These are phyloP conservation scores for Cyrtorhinus lividipennis DNA, from an alignment of 1,140 invertebrate genomes.

Conservation along the genomic window DNA sequence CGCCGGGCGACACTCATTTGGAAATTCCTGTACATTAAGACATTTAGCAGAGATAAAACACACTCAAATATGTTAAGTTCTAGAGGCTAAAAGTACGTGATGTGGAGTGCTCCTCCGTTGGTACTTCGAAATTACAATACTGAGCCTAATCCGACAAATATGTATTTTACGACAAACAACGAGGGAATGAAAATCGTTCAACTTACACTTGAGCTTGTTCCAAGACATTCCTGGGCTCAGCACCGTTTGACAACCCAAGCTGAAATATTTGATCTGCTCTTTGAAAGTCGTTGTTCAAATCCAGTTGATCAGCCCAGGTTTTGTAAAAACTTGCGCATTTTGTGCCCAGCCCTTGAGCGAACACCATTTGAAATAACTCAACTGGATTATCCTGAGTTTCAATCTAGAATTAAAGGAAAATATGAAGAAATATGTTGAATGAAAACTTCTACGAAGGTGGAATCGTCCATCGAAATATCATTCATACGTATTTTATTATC, in stretches of 20 bases:
- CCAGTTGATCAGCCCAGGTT: constrained; percentile 67
- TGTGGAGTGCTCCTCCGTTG: too few species aligned
- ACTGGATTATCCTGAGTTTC: constrained; percentile 54
- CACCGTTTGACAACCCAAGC: constrained; percentile 48
- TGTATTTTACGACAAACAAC: too few species aligned
- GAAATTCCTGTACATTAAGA: constrained; percentile 51
- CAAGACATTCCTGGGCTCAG: constrained; percentile 56
- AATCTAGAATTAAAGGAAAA: constrained; percentile 39
- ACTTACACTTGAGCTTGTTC: constrained; percentile 50
- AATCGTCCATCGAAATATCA: neutral
- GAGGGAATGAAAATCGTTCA: too few species aligned
- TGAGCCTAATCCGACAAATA: neutral
- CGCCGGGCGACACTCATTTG: constrained; percentile 42
- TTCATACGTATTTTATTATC: constrained; percentile 79
- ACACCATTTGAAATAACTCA: constrained; percentile 58
- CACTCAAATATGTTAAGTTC: too few species aligned
- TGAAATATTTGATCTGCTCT: constrained; percentile 58
- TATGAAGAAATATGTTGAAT: too few species aligned
- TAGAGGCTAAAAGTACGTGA: too few species aligned
- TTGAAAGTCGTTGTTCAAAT: constrained; percentile 54
- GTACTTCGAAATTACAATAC: constrained; percentile 10
- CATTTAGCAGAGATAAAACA: too few species aligned
- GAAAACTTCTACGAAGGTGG: too few species aligned
- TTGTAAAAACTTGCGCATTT: constrained; percentile 61
- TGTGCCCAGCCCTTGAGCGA: constrained; percentile 58